Conservation (phyloP, 2,888 invertebrate genomes). For the Heliconius erato region DNA sequence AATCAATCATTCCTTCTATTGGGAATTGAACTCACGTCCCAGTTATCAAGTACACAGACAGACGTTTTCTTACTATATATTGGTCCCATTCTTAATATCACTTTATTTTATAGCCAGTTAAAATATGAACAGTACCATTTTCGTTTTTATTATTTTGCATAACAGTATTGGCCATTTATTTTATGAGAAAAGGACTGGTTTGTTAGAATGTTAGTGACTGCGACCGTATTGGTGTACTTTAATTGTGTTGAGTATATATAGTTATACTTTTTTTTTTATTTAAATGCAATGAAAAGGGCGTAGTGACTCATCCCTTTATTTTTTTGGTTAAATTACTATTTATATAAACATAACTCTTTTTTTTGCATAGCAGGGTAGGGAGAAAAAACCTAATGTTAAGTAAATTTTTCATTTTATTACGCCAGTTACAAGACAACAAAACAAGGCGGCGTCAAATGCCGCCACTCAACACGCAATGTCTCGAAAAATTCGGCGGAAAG, state of each 20-base stretch:
- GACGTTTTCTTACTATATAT: not conserved
- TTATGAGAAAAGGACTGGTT: slow-evolving; percentile 7
- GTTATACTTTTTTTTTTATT: not conserved
- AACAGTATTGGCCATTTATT: slow-evolving; percentile 3
- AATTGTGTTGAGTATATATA: not conserved
- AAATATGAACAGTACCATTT: slow-evolving; percentile 4
- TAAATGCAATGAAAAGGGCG: not conserved
- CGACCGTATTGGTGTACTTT: slow-evolving; percentile 1
- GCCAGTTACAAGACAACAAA: no score
- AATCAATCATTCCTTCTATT: not conserved
- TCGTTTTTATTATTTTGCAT: slow-evolving; percentile 12
- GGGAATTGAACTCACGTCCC: not conserved
- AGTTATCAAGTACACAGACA: not conserved
- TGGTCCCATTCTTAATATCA: not conserved
- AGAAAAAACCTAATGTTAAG: no score
- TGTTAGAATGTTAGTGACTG: slow-evolving; percentile 2
- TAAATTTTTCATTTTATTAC: no score
- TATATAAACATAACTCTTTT: no score
- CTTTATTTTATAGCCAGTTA: slow-evolving; percentile 2
- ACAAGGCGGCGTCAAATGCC: no score
- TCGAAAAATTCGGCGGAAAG: no score
- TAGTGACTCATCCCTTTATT: not conserved
- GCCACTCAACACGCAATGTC: no score
- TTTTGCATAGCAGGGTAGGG: no score
- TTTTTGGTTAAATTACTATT: not conserved